Conservation (phyloP, 2,888 invertebrate genomes). For the Troides aeacus region DNA sequence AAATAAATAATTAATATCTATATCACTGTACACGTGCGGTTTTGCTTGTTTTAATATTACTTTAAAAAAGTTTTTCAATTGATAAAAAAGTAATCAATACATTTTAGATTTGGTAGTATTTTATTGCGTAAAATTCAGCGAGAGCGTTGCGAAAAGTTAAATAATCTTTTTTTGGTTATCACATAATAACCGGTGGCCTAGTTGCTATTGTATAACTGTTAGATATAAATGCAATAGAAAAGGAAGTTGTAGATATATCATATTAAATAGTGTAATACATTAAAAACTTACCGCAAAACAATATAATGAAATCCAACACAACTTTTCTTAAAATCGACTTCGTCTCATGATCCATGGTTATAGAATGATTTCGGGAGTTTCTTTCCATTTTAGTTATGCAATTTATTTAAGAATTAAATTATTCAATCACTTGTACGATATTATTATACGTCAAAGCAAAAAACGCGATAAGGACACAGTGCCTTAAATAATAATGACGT, state of each 20-base stretch:
- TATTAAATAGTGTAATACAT: not conserved
- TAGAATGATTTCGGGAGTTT: conserved; percentile 62
- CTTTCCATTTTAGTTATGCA: conserved; percentile 59
- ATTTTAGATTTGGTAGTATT: too few species aligned
- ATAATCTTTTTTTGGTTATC: conserved; percentile 8
- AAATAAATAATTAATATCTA: too few species aligned
- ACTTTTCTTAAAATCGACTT: conserved; percentile 82
- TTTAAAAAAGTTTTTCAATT: too few species aligned
- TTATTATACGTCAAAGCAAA: conserved; percentile 59
- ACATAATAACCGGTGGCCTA: conserved; percentile 13
- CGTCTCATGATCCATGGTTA: conserved; percentile 78
- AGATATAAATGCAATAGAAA: conserved; percentile 11
- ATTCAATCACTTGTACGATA: conserved; percentile 45
- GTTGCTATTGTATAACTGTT: conserved; percentile 26
- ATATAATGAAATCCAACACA: conserved; percentile 82
- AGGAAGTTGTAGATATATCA: not conserved
- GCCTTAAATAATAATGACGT: conserved; percentile 49
- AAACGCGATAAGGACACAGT: conserved; percentile 37
- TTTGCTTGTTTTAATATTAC: too few species aligned
- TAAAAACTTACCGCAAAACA: conserved; percentile 83
- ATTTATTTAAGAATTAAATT: conserved; percentile 36
- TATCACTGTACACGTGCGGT: too few species aligned
- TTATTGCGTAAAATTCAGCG: too few species aligned
- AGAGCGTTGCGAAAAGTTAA: conserved; percentile 12
- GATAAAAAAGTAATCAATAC: too few species aligned